Conservation (phyloP, 1,140 invertebrate genomes). For the Cyclargus thomasi region DNA sequence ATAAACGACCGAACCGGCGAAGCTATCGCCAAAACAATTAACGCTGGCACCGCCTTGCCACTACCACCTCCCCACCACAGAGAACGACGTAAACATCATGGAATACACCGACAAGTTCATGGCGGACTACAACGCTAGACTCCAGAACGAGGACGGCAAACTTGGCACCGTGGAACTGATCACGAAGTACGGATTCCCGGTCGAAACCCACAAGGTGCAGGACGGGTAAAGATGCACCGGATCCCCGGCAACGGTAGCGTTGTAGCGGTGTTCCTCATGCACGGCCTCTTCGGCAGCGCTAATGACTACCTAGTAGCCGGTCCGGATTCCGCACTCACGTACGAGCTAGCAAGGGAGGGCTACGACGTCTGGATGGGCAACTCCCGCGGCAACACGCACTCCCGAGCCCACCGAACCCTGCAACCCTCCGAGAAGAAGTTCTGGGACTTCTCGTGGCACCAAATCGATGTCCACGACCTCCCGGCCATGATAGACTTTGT, state of each 20-base stretch:
- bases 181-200: conserved; percentile 66
- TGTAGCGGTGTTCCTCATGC: conserved; percentile 77
- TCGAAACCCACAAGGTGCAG: conserved; percentile 66
- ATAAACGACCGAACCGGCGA: no score
- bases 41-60: not conserved
- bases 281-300: conserved; percentile 75
- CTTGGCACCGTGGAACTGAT: not conserved
- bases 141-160: conserved; percentile 8
- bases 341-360: conserved; percentile 60
- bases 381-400: conserved; percentile 81
- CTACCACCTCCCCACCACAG: conserved; percentile 7
- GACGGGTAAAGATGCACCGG: conserved; percentile 72
- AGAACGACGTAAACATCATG: not conserved
- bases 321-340: conserved; percentile 58
- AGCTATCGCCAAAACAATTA: no score
- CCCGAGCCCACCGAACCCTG: conserved; percentile 68
- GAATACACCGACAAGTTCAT: conserved; percentile 3
- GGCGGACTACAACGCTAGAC: not conserved
- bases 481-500: conserved; percentile 79
- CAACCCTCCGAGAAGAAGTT: conserved; percentile 55
- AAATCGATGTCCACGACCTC: conserved; percentile 81
- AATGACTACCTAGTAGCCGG: conserved; percentile 73
- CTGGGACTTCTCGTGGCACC: conserved; percentile 82
- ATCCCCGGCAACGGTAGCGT: conserved; percentile 46
- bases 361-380: conserved; percentile 85